These are phyloP conservation scores for Coptodon rendalli DNA, from an alignment of 2,113 vertebrate genomes.

Conservation along the genomic window DNA sequence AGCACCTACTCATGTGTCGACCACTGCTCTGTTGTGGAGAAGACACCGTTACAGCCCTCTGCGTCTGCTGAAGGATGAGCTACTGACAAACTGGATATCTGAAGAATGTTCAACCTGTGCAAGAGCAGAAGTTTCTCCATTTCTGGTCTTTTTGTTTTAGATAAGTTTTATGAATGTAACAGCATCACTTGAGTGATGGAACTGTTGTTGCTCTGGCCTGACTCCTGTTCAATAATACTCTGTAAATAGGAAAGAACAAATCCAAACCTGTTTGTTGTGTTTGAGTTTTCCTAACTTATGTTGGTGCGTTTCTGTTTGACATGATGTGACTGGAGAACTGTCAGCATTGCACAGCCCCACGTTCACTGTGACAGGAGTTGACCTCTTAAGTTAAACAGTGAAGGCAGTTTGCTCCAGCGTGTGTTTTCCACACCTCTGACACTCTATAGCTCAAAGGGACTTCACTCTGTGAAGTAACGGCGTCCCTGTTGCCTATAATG, in stretches of 20 bases:
- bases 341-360: background rate
- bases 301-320: background rate
- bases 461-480: background rate
- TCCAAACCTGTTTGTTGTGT: background rate
- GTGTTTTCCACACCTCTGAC: background rate
- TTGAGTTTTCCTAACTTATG: conserved; percentile 5
- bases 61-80: background rate
- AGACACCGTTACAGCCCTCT: background rate
- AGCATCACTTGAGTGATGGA: background rate
- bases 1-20: background rate
- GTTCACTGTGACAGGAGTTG: conserved; percentile 14
- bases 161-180: conserved; percentile 16
- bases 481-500: background rate
- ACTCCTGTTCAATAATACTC: conserved; percentile 9
- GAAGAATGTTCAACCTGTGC: background rate
- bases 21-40: background rate
- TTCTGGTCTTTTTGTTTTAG: background rate
- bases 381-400: conserved; percentile 22
- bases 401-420: background rate
- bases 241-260: conserved; percentile 43
- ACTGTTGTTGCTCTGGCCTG: background rate
- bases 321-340: background rate
- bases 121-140: background rate
- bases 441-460: background rate
- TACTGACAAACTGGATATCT: background rate